Evolutionary conservation across 2,888 invertebrate genomes (phyloP).

Genomic region (Lypha dubia): DNA sequence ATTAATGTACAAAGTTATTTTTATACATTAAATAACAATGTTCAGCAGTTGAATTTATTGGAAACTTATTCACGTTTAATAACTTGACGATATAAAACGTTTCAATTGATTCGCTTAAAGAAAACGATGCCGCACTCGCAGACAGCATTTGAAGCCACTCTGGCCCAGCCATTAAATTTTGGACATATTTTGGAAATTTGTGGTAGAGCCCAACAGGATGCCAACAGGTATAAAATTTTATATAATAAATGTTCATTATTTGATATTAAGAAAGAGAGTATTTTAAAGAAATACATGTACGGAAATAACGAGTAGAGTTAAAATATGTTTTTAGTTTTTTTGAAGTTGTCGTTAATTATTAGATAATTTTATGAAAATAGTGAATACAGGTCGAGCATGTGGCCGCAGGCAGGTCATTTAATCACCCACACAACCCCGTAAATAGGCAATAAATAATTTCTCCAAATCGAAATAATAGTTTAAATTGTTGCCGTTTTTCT

Average conservation of each 20-base stretch:
- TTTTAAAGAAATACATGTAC: neutral
- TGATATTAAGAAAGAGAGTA: neutral
- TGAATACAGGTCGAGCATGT: too few species aligned
- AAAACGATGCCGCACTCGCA: constrained; percentile 8
- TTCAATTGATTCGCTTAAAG: neutral
- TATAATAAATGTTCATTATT: neutral
- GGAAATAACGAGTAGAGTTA: too few species aligned
- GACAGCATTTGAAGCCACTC: constrained; percentile 39
- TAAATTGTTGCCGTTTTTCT: too few species aligned
- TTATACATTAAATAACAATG: constrained; percentile 1
- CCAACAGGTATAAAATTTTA: constrained; percentile 43
- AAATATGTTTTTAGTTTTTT: too few species aligned
- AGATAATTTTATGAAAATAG: too few species aligned
- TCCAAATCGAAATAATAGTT: too few species aligned
- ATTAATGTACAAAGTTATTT: neutral
- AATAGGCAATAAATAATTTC: too few species aligned
- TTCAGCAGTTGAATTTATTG: constrained; percentile 2
- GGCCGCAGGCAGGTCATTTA: too few species aligned
- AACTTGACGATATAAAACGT: constrained; percentile 16
- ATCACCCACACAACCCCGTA: too few species aligned
- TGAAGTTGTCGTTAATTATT: too few species aligned
- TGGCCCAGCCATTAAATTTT: constrained; percentile 56
- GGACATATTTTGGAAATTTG: constrained; percentile 64
- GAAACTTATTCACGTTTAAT: constrained; percentile 9
- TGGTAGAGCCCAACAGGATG: constrained; percentile 51